These are phyloP conservation scores for Peromyscus polionotus DNA, from an alignment of 2,113 vertebrate genomes.

Conservation along the genomic window DNA sequence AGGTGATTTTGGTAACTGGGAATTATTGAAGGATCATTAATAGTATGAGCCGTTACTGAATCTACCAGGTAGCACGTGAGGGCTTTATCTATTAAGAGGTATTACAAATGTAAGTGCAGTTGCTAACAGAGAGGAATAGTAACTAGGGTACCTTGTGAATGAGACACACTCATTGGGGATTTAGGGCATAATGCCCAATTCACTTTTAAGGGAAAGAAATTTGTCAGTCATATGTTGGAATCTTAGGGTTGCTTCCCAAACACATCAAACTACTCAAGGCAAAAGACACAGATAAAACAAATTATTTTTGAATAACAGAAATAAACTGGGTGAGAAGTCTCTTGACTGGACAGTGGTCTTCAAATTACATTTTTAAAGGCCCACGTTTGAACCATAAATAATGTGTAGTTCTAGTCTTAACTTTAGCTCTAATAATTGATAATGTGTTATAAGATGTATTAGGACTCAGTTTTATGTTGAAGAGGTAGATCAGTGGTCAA, in stretches of 20 bases:
- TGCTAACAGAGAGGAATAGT: neutral
- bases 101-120: neutral
- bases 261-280: neutral
- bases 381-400: neutral
- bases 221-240: neutral
- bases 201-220: neutral
- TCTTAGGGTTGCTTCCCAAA: neutral
- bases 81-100: neutral
- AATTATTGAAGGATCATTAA: constrained; percentile 47
- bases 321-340: neutral
- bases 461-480: neutral
- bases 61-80: neutral
- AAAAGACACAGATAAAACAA: neutral
- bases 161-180: neutral
- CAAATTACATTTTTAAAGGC: neutral
- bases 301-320: neutral
- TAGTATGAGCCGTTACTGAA: neutral
- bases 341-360: neutral
- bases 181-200: accelerated
- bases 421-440: neutral
- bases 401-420: neutral
- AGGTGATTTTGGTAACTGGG: constrained; percentile 51
- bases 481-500: neutral
- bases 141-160: neutral
- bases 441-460: neutral